These are phyloP conservation scores for Cavia aperea DNA, from an alignment of 2,113 vertebrate species.

Conservation along the genomic window DNA sequence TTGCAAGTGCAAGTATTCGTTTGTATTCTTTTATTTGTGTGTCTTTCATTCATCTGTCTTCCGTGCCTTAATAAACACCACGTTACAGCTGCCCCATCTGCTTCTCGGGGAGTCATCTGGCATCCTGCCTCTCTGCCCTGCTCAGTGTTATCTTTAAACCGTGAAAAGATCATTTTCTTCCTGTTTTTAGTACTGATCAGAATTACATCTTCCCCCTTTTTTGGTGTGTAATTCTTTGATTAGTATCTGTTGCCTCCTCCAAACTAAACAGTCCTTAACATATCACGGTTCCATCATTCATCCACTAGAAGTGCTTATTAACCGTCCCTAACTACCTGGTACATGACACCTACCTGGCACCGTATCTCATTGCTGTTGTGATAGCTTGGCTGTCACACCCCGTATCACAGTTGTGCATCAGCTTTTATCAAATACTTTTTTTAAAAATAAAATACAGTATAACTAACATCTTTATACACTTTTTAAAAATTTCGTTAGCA, in stretches of 20 bases:
- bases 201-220: not conserved
- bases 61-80: not conserved
- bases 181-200: not conserved
- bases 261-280: not conserved
- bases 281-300: not conserved
- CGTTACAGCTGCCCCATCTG: not conserved
- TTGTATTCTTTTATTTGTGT: not conserved
- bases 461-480: not conserved
- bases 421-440: not conserved
- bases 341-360: not conserved
- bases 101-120: not conserved
- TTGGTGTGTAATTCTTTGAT: conserved; percentile 8
- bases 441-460: not conserved
- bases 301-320: not conserved
- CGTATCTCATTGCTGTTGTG: not conserved
- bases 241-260: not conserved
- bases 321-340: not conserved
- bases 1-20: not conserved
- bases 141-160: not conserved
- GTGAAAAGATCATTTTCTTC: not conserved
- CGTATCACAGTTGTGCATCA: not conserved
- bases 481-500: not conserved
- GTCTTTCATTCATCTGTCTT: not conserved
- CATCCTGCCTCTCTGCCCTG: not conserved
- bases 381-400: not conserved